Percentiles rank a stretch among this genome's conserved stretches.
phyloP scores from a whole-genome alignment of 2,888 invertebrate genomes.

The Cheilosia scutellata region DNA sequence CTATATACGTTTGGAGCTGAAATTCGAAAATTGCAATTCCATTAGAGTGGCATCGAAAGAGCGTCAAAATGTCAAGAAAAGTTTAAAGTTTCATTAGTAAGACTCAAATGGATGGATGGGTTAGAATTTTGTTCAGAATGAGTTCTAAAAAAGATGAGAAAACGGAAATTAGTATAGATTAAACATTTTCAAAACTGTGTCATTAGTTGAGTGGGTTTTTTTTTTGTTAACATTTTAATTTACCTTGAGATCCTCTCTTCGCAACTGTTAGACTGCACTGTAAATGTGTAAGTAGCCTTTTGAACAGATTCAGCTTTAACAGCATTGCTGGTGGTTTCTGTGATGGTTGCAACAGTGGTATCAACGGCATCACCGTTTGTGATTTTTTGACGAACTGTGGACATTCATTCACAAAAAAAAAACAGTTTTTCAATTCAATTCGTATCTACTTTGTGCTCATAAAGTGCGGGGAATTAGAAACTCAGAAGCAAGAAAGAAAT shows the following conservation, averaged over 20 bases:
- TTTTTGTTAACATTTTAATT: conserved; percentile 34
- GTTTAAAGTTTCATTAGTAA: conserved; percentile 4
- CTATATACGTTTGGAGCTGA: conserved; percentile 95
- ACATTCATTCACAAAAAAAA: conserved; percentile 59
- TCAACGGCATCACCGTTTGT: conserved; percentile 74
- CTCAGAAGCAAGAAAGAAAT: conserved; percentile 24
- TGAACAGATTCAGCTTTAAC: conserved; percentile 79
- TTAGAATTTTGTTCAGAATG: conserved; percentile 59
- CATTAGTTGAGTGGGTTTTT: not conserved
- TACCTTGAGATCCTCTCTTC: conserved; percentile 85
- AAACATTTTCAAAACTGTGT: not conserved
- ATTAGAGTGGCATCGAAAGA: not conserved
- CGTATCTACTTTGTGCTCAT: conserved; percentile 52
- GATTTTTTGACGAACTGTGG: conserved; percentile 78
- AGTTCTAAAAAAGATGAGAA: conserved; percentile 60
- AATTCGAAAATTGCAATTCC: conserved; percentile 64
- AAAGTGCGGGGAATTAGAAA: conserved; percentile 19
- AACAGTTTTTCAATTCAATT: conserved; percentile 42
- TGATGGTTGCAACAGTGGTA: conserved; percentile 72
- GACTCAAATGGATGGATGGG: conserved; percentile 63
- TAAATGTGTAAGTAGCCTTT: conserved; percentile 85
- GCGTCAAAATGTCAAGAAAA: not conserved
- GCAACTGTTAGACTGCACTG: conserved; percentile 86
- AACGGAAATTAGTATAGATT: conserved; percentile 42
- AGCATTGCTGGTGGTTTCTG: conserved; percentile 74